Evolutionary conservation across 2,797 vertebrate genomes (phyloP).

Genomic region (Merluccius polli): DNA sequence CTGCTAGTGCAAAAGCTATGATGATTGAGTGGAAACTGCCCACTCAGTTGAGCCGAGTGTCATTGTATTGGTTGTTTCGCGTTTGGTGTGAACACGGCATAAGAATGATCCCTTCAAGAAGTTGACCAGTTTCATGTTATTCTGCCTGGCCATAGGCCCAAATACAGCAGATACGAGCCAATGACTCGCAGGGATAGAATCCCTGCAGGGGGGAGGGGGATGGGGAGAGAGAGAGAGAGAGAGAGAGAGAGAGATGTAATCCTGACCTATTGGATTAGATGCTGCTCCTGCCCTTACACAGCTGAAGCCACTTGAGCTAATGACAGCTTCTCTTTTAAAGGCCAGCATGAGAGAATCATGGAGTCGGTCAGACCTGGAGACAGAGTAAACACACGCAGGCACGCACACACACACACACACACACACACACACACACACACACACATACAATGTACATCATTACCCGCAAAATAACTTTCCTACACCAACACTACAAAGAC

Average conservation of each 20-base stretch:
- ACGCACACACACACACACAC: too few relatives aligned
- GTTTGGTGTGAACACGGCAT: not conserved
- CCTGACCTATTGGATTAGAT: slow-evolving; percentile 4
- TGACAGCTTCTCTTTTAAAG: not conserved
- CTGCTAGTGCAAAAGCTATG: not conserved
- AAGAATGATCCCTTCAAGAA: not conserved
- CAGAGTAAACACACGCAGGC: not conserved
- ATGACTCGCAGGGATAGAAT: not conserved
- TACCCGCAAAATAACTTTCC: not conserved
- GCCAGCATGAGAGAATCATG: not conserved
- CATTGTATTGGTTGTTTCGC: not conserved
- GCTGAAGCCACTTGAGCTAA: not conserved
- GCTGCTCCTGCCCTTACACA: not conserved
- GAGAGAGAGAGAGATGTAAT: not conserved
- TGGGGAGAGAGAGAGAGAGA: not conserved
- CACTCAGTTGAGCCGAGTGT: not conserved
- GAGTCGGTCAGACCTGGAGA: slow-evolving; percentile 1
- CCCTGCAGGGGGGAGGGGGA: not conserved
- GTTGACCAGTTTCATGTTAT: not conserved
- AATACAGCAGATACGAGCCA: not conserved
- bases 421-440: too few relatives aligned
- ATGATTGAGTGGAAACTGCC: not conserved
- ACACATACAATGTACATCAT: not conserved
- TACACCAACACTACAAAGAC: not conserved
- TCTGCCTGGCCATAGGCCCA: not conserved